Evolutionary conservation across 2,888 invertebrate species (phyloP), one percentile per base, ranked within the genome.

Genomic region (Drosophila anomelani): DNA sequence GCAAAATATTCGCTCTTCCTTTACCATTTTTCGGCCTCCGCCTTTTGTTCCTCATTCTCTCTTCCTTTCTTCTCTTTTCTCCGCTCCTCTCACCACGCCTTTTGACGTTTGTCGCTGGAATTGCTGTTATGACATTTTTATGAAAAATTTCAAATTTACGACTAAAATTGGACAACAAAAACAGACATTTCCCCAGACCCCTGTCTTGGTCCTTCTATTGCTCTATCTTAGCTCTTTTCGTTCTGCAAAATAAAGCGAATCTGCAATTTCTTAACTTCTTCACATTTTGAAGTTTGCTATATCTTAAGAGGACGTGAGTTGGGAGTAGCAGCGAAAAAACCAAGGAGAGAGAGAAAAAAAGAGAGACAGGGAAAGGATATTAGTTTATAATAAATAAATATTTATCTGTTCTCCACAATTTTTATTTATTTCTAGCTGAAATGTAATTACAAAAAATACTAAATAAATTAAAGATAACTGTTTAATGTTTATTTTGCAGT

Each of bases 81-180:
- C 53, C 57, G 49, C 60, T 55, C 60, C 46, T 53, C 76, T 69
- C 55, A 62, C 62, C 71, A 58, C 56, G 59, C 68, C 69, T 43
- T 29, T 34, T 47, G 47, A 17, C 55, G 71, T 58, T 77, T 83
- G 83, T 83, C 79, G 60, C 71, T 80, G 80, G 70, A 80, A 90
- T 85, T 83, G 81, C 80, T 90, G 85, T 90, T 90, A 85, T 90
- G 90, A 90, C 90, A 87, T 84, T 88, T 91, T 90, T 89, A 90
- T 89, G 86, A 83, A 89, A 83, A 81, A 82, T 82, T 89, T 81
- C 9, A 81, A 87, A 91, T 91, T 91, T 90, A 90, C 79, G 90
- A 85, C 84, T 82, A 74, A 75, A 76, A 85, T 86, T 81, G 76
- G 75, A 75, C 83, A 81, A 77, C 75, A 76, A 78, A 76, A 79